Percentiles rank a stretch among this genome's conserved stretches.
Evolutionary conservation across 2,113 vertebrate genomes (phyloP).

Genomic region (Myrmophylax atrothorax): DNA sequence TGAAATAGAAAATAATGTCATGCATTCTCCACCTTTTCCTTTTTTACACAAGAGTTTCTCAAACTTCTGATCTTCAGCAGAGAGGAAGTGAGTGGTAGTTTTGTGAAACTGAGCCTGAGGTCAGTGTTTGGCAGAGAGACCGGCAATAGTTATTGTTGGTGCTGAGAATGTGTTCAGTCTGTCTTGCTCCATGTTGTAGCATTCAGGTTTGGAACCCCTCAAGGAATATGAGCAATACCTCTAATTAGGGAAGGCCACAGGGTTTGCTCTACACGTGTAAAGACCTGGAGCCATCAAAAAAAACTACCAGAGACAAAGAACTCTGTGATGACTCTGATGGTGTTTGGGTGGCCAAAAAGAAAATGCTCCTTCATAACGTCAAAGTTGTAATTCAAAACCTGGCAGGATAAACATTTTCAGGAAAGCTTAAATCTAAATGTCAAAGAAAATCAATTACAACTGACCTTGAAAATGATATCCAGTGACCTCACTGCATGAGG

Average conservation of each 20-base stretch:
- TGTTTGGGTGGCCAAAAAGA: neutral
- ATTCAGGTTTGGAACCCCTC: neutral
- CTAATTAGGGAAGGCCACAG: neutral
- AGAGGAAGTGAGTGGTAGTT: neutral
- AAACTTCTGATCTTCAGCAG: neutral
- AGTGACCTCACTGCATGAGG: neutral
- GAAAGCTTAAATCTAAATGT: neutral
- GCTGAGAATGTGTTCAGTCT: neutral
- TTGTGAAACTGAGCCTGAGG: neutral
- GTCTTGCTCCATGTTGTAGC: neutral
- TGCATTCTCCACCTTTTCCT: constrained; percentile 1
- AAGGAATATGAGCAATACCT: neutral
- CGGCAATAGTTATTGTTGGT: neutral
- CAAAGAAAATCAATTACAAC: constrained; percentile 17
- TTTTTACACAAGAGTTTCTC: constrained; percentile 12
- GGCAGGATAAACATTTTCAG: neutral
- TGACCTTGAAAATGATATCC: neutral
- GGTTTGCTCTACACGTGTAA: neutral
- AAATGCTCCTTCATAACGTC: neutral
- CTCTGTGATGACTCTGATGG: neutral
- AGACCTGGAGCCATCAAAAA: neutral
- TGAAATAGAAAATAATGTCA: constrained; percentile 23
- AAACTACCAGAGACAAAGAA: neutral
- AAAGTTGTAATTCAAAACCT: neutral
- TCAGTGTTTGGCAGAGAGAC: neutral